Percentiles rank a stretch among this genome's conserved stretches.
Evolutionary conservation across 2,888 invertebrate species (phyloP).

Genomic region (Phalangium opilio): DNA sequence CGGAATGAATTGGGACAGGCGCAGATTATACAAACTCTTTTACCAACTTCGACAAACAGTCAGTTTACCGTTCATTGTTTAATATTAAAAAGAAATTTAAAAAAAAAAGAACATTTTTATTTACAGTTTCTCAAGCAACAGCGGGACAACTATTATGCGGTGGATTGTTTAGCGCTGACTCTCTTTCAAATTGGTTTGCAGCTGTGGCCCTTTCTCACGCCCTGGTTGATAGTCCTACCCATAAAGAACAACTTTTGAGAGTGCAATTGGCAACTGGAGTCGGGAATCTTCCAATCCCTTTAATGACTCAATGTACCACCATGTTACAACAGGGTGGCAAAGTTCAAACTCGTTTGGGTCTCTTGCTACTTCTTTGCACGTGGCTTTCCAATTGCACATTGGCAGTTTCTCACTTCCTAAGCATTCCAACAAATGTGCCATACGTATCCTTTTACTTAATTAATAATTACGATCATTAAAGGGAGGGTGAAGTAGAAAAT

Average conservation of each 20-base stretch:
- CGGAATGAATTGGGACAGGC: constrained; percentile 81
- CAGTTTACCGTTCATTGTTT: constrained; percentile 13
- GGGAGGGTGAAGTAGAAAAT: too few species aligned
- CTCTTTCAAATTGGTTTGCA: constrained; percentile 89
- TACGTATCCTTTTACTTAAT: constrained; percentile 43
- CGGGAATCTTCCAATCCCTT: constrained; percentile 67
- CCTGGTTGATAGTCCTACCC: constrained; percentile 55
- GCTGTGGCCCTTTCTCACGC: constrained; percentile 79
- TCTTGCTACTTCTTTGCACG: constrained; percentile 73
- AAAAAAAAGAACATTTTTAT: too few species aligned
- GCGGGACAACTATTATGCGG: constrained; percentile 80
- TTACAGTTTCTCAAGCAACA: constrained; percentile 34
- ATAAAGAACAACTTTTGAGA: constrained; percentile 73
- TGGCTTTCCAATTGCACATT: constrained; percentile 73
- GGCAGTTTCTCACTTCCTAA: constrained; percentile 68
- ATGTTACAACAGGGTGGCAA: constrained; percentile 62
- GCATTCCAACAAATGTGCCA: constrained; percentile 61
- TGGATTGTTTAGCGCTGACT: constrained; percentile 73
- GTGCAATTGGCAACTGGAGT: constrained; percentile 75
- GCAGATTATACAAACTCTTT: constrained; percentile 72
- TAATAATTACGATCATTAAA: too few species aligned
- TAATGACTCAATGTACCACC: constrained; percentile 74
- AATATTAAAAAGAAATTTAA: too few species aligned
- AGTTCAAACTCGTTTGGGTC: constrained; percentile 67
- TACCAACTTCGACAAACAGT: constrained; percentile 70